phyloP scores from a whole-genome alignment of 2,113 vertebrate genomes.

The Dicerorhinus sumatrensis region DNA sequence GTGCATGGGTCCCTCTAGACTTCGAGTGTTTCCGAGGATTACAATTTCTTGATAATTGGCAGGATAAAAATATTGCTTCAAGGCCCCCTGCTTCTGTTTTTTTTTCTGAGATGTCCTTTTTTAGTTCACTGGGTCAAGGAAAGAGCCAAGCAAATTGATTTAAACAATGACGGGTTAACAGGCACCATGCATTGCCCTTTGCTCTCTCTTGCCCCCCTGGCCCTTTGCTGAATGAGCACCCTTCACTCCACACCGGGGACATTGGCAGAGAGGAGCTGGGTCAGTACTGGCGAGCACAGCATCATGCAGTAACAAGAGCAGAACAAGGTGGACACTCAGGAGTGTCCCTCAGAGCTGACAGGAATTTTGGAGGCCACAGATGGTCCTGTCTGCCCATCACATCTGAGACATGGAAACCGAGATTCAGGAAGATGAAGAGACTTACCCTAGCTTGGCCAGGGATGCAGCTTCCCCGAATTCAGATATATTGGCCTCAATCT shows the following conservation, averaged over 20 bases:
- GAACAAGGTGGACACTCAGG: too few relatives aligned
- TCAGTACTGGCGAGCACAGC: background rate
- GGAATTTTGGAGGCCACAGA: background rate
- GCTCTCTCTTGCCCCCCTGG: rapidly evolving
- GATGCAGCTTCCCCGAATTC: background rate
- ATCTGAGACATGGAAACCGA: background rate
- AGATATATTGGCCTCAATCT: too few relatives aligned
- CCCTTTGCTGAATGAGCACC: background rate
- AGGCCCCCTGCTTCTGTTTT: background rate
- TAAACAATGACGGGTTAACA: background rate
- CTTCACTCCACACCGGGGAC: rapidly evolving
- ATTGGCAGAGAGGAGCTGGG: background rate
- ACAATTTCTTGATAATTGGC: background rate
- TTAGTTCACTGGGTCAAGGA: background rate
- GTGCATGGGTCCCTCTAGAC: background rate
- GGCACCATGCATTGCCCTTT: rapidly evolving
- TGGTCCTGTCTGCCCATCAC: background rate
- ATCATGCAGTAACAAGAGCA: background rate
- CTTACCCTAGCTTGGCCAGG: too few relatives aligned
- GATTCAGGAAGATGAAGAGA: background rate
- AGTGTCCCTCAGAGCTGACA: background rate
- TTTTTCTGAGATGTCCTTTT: background rate
- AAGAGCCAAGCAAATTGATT: background rate
- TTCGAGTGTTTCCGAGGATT: background rate
- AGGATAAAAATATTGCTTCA: background rate